Conservation (phyloP, 35 echinoderm and acorn worm genomes). For the Ptychodera flava region DNA sequence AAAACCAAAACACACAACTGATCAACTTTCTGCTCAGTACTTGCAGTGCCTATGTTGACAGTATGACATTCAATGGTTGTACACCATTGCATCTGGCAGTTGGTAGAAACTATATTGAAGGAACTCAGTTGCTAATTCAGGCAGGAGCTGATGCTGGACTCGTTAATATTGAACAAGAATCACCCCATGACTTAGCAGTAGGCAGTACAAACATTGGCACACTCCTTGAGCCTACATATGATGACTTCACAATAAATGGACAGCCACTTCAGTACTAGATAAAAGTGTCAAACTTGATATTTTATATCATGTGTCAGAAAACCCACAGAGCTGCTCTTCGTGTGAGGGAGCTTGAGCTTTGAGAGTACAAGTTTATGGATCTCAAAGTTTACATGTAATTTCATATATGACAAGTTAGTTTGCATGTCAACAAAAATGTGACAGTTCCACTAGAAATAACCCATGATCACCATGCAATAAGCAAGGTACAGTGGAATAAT, state of each 20-base stretch:
- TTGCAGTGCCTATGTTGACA: conserved; percentile 57
- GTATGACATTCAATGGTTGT: conserved; percentile 72
- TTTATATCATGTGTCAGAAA: too few relatives aligned
- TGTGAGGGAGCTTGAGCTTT: too few relatives aligned
- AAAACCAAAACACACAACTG: conserved; percentile 44
- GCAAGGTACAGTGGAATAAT: too few relatives aligned
- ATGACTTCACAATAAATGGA: neutral
- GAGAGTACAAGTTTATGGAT: too few relatives aligned
- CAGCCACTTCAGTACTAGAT: too few relatives aligned
- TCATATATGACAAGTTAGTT: too few relatives aligned
- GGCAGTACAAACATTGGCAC: neutral
- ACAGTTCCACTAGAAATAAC: too few relatives aligned
- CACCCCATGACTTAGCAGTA: neutral
- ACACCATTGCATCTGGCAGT: conserved; percentile 87
- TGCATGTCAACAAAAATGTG: too few relatives aligned
- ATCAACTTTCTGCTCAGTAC: conserved; percentile 38
- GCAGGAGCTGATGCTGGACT: conserved; percentile 49
- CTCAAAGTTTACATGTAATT: too few relatives aligned
- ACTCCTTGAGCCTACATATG: neutral
- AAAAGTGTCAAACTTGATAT: too few relatives aligned
- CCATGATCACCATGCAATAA: too few relatives aligned
- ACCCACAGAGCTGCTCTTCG: too few relatives aligned
- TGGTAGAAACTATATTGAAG: conserved; percentile 32
- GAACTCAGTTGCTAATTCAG: conserved; percentile 38
- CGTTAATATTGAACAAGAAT: conserved; percentile 49